phyloP scores from a whole-genome alignment of 2,113 vertebrate genomes.

The Sprattus sprattus region DNA sequence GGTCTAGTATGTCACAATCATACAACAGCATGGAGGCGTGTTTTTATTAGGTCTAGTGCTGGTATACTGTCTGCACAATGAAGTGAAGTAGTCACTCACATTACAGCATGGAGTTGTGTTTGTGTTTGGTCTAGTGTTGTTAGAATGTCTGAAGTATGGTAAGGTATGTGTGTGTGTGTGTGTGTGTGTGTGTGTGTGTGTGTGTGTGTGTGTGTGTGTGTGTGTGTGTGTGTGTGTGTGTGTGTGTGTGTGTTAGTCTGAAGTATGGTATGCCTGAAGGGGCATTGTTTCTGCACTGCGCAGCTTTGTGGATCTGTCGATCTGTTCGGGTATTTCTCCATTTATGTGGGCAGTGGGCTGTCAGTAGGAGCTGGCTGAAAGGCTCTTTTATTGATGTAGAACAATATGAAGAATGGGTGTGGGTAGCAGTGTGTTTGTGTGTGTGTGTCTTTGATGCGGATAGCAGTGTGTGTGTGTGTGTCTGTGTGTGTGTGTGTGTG shows the following conservation, averaged over 20 bases:
- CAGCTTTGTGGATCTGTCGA: neutral
- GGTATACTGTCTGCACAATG: no score
- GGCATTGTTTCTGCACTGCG: neutral
- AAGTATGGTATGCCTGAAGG: neutral
- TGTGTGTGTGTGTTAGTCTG: no score
- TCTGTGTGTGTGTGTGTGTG: conserved; percentile 14
- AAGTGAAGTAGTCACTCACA: no score
- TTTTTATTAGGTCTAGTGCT: neutral
- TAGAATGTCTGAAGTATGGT: neutral
- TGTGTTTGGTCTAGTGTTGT: neutral
- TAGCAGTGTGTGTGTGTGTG: conserved; percentile 26
- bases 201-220: no score
- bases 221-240: no score
- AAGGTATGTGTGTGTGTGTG: no score
- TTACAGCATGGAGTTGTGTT: neutral
- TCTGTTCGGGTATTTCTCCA: neutral
- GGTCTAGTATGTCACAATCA: no score
- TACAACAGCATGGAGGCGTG: neutral
- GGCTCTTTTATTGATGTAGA: neutral
- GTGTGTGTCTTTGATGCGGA: conserved; percentile 21
- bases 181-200: no score
- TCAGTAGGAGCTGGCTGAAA: neutral
- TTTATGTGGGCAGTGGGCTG: neutral
- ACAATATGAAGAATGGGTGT: conserved; percentile 1
- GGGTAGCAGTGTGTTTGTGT: neutral